Evolutionary conservation across 1,140 invertebrate genomes (phyloP).

Genomic region (Bradynema listronoti): DNA sequence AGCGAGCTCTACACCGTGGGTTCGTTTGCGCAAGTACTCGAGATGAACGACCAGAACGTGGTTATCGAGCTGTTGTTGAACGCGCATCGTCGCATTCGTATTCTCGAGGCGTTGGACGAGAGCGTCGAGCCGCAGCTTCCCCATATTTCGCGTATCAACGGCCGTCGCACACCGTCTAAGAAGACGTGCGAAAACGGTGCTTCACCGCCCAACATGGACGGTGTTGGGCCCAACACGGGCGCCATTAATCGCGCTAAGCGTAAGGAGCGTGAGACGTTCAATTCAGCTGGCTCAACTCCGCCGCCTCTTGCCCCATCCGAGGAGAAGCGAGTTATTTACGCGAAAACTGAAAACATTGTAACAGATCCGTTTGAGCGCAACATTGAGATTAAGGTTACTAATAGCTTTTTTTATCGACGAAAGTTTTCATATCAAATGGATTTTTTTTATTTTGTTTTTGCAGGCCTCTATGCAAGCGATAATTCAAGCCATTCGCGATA

Average conservation of each 20-base stretch:
- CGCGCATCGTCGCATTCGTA: conserved; percentile 45
- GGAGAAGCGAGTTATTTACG: conserved; percentile 70
- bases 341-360: conserved; percentile 84
- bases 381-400: conserved; percentile 79
- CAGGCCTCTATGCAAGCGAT: conserved; percentile 48
- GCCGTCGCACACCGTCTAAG: conserved; percentile 19
- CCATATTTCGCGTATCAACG: conserved; percentile 34
- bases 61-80: conserved; percentile 72
- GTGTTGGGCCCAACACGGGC: conserved; percentile 8
- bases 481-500: conserved; percentile 67
- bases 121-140: conserved; percentile 13
- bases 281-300: too few species aligned
- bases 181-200: conserved; percentile 26
- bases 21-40: conserved; percentile 77
- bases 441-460: conserved; percentile 14
- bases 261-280: too few species aligned
- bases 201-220: conserved; percentile 51
- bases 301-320: too few species aligned
- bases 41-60: conserved; percentile 85
- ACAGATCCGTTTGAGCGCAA: conserved; percentile 82
- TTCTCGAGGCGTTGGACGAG: conserved; percentile 35
- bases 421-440: conserved; percentile 18
- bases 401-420: conserved; percentile 9
- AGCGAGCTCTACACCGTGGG: conserved; percentile 84
- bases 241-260: too few species aligned